These are phyloP conservation scores for Vireo altiloquus DNA, from an alignment of 2,113 vertebrate species.

Conservation along the genomic window DNA sequence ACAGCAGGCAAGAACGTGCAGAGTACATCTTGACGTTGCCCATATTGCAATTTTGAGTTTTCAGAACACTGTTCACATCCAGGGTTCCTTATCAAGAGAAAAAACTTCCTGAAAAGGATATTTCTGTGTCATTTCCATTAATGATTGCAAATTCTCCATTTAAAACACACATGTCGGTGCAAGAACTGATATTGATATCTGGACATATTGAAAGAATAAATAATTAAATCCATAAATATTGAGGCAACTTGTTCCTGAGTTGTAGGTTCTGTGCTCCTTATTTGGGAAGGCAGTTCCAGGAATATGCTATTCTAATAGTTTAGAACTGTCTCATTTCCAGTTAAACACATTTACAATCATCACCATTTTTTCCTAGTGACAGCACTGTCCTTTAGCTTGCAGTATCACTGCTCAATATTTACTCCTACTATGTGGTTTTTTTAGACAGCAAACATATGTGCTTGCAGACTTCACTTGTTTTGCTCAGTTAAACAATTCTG, in stretches of 20 bases:
- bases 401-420: neutral
- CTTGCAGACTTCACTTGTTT: neutral
- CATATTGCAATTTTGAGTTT: neutral
- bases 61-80: neutral
- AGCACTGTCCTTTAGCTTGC: constrained; percentile 29
- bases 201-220: neutral
- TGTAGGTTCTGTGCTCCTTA: neutral
- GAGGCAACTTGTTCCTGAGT: neutral
- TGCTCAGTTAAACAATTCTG: neutral
- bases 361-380: neutral
- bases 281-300: neutral
- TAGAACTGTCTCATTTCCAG: neutral
- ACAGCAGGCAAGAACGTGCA: neutral
- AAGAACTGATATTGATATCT: neutral
- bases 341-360: neutral
- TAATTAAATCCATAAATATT: neutral
- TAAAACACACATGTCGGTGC: neutral
- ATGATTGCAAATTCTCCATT: neutral
- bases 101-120: neutral
- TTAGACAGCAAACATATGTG: neutral
- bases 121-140: neutral
- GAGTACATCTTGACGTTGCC: neutral
- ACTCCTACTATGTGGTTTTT: neutral
- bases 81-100: neutral
- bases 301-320: neutral